Evolutionary conservation across 2,888 invertebrate genomes (phyloP).

Genomic region (Heliothis peltigera): DNA sequence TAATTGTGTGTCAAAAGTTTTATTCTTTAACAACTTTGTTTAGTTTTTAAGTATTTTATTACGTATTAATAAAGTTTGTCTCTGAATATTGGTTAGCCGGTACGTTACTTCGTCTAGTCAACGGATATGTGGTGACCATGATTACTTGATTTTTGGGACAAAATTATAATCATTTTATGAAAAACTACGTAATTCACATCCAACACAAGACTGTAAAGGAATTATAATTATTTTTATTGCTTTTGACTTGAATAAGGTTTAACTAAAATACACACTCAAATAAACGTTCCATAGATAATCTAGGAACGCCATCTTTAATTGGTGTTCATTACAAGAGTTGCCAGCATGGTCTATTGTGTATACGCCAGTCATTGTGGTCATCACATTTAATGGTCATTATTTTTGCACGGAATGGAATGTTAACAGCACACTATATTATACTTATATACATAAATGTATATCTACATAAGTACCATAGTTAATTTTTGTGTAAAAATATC

Average conservation of each 20-base stretch:
- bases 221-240: too few species aligned
- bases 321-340: too few species aligned
- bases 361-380: conserved; percentile 38
- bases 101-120: conserved; percentile 76
- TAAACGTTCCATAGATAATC: too few species aligned
- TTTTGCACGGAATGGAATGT: conserved; percentile 54
- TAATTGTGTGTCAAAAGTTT: conserved; percentile 23
- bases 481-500: conserved; percentile 68
- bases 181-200: too few species aligned
- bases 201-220: too few species aligned
- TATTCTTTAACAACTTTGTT: conserved; percentile 24
- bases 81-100: conserved; percentile 55
- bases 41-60: conserved; percentile 33
- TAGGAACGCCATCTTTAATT: too few species aligned
- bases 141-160: conserved; percentile 4
- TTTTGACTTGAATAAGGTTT: too few species aligned
- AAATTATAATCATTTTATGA: neutral
- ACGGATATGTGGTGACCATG: conserved; percentile 62
- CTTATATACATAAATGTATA: conserved; percentile 49
- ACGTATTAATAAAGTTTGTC: conserved; percentile 27
- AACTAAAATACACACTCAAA: too few species aligned
- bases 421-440: conserved; percentile 45
- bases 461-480: conserved; percentile 48
- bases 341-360: neutral
- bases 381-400: conserved; percentile 44